Evolutionary conservation across 2,888 invertebrate species (phyloP).

Genomic region (Horisme vitalbata): DNA sequence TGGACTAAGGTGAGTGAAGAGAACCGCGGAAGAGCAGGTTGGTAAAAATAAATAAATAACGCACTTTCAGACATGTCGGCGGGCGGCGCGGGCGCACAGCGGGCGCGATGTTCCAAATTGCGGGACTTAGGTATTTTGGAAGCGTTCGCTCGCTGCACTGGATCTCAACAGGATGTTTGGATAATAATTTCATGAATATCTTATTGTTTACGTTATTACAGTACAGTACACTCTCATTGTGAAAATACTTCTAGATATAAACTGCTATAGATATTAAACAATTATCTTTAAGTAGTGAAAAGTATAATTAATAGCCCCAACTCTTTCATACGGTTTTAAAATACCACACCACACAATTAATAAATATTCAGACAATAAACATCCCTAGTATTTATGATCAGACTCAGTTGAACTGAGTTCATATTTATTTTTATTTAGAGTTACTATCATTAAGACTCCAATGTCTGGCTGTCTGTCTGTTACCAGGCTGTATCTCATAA

Average conservation of each 20-base stretch:
- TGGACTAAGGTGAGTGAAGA: slow-evolving; percentile 60
- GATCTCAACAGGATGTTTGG: slow-evolving; percentile 69
- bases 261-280: not conserved
- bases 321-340: no score
- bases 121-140: slow-evolving; percentile 57
- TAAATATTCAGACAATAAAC: no score
- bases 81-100: slow-evolving; percentile 63
- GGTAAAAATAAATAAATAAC: slow-evolving; percentile 76
- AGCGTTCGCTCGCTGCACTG: slow-evolving; percentile 48
- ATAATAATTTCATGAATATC: slow-evolving; percentile 57
- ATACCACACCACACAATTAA: no score
- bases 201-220: slow-evolving; percentile 44
- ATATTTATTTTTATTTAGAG: no score
- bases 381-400: no score
- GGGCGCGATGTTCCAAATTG: slow-evolving; percentile 67
- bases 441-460: no score
- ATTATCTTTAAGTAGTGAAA: no score
- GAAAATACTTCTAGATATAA: slow-evolving; percentile 14
- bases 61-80: slow-evolving; percentile 74
- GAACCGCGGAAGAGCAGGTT: slow-evolving; percentile 59
- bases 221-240: slow-evolving; percentile 24
- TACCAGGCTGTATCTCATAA: no score
- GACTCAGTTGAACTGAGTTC: no score
- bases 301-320: no score
- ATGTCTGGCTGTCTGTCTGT: no score